phyloP scores from a whole-genome alignment of 2,113 vertebrate genomes.

The Pollimyrus isidori region DNA sequence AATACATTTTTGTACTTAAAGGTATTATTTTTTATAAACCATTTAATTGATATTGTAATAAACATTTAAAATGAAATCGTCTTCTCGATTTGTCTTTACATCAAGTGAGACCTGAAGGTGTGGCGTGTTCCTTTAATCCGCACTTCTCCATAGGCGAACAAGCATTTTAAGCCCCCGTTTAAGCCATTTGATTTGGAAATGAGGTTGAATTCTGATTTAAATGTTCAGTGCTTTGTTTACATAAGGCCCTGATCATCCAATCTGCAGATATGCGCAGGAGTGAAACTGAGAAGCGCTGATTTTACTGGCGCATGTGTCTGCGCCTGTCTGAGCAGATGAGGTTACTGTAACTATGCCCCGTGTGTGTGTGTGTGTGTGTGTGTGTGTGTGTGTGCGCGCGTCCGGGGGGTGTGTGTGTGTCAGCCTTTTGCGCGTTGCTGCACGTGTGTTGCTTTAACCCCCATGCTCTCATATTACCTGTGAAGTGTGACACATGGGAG shows the following conservation, averaged over 20 bases:
- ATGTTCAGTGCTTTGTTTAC: conserved; percentile 29
- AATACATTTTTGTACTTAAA: conserved; percentile 59
- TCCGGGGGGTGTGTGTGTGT: background rate
- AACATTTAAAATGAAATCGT: conserved; percentile 53
- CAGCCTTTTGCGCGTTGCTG: background rate
- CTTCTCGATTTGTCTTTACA: background rate
- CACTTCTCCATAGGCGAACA: background rate
- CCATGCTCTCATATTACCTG: conserved; percentile 53
- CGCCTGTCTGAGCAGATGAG: background rate
- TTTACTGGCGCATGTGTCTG: background rate
- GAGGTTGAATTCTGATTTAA: conserved; percentile 48
- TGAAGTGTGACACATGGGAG: conserved; percentile 28
- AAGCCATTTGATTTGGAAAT: conserved; percentile 54
- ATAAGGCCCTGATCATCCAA: conserved; percentile 3
- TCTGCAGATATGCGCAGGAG: conserved; percentile 19
- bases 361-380: conserved; percentile 11
- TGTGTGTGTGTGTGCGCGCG: background rate
- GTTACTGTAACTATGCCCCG: background rate
- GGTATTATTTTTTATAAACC: conserved; percentile 70
- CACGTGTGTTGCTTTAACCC: conserved; percentile 31
- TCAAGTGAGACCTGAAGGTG: background rate
- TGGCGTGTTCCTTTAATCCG: too few relatives aligned
- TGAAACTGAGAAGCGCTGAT: conserved; percentile 15
- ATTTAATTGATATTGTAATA: conserved; percentile 58
- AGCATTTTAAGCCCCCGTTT: conserved; percentile 9